Percentiles rank a stretch among this genome's conserved stretches.
Evolutionary conservation across 2,888 invertebrate genomes (phyloP).

Genomic region (Drosophila anomalipes): DNA sequence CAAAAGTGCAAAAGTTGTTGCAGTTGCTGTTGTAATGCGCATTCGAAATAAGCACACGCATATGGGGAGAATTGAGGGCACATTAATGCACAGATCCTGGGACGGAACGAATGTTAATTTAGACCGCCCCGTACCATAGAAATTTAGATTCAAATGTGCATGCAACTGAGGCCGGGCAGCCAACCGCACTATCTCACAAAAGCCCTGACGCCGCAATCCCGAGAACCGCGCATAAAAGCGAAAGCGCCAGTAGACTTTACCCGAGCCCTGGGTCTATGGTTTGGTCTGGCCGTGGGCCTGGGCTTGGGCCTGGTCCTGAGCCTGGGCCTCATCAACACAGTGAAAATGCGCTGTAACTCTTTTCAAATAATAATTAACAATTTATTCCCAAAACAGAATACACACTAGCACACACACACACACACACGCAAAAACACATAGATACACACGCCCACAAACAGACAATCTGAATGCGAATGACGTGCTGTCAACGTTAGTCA

Average conservation of each 20-base stretch:
- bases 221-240: slow-evolving; percentile 44
- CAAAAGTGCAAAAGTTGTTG: slow-evolving; percentile 56
- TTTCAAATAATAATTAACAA: slow-evolving; percentile 81
- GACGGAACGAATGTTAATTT: slow-evolving; percentile 73
- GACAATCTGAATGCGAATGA: slow-evolving; percentile 71
- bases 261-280: background rate
- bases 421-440: slow-evolving; percentile 20
- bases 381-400: slow-evolving; percentile 77
- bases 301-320: background rate
- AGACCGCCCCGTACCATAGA: slow-evolving; percentile 48
- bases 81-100: slow-evolving; percentile 71
- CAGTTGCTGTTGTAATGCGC: slow-evolving; percentile 73
- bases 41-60: slow-evolving; percentile 81
- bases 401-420: slow-evolving; percentile 30
- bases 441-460: slow-evolving; percentile 39
- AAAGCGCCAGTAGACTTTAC: slow-evolving; percentile 41
- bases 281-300: background rate
- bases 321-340: slow-evolving; percentile 44
- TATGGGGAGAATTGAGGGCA: slow-evolving; percentile 73
- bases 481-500: slow-evolving; percentile 79
- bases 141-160: slow-evolving; percentile 75
- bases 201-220: slow-evolving; percentile 35
- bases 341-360: slow-evolving; percentile 74
- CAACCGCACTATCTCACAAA: slow-evolving; percentile 57
- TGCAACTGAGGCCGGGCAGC: slow-evolving; percentile 54